These are phyloP conservation scores for Eulemur coronatus DNA, from an alignment of 2,797 vertebrate genomes.

Conservation along the genomic window DNA sequence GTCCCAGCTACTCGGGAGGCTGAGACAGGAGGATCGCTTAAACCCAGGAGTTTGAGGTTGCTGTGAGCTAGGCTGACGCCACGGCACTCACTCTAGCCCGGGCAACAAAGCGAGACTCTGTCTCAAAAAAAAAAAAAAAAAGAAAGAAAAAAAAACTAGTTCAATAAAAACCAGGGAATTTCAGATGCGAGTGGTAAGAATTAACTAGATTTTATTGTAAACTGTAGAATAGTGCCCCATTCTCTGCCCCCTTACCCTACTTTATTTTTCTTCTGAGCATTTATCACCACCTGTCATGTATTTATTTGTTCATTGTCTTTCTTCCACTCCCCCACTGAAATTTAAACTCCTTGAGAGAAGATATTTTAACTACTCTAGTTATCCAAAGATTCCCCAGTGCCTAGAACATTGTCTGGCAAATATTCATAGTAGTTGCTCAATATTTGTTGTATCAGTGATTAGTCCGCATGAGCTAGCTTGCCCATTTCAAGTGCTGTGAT, in stretches of 20 bases:
- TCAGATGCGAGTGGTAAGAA: slow-evolving; percentile 51
- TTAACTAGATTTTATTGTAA: slow-evolving; percentile 8
- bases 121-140: too few species aligned
- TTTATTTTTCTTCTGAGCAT: neutral
- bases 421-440: neutral
- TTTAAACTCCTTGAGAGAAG: neutral
- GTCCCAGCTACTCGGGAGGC: too few species aligned
- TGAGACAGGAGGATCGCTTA: too few species aligned
- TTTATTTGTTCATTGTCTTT: neutral
- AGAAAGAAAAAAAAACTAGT: neutral
- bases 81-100: too few species aligned
- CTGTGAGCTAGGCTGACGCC: too few species aligned
- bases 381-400: neutral
- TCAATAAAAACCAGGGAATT: slow-evolving; percentile 57
- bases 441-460: neutral
- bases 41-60: too few species aligned
- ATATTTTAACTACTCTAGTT: neutral
- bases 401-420: neutral
- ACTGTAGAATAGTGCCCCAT: neutral
- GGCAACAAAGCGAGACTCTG: too few species aligned
- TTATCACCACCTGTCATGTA: neutral
- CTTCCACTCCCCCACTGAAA: neutral
- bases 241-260: neutral
- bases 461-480: neutral
- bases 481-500: neutral